phyloP scores from a whole-genome alignment of 1,140 invertebrate species.

The Drosophila aff. region DNA sequence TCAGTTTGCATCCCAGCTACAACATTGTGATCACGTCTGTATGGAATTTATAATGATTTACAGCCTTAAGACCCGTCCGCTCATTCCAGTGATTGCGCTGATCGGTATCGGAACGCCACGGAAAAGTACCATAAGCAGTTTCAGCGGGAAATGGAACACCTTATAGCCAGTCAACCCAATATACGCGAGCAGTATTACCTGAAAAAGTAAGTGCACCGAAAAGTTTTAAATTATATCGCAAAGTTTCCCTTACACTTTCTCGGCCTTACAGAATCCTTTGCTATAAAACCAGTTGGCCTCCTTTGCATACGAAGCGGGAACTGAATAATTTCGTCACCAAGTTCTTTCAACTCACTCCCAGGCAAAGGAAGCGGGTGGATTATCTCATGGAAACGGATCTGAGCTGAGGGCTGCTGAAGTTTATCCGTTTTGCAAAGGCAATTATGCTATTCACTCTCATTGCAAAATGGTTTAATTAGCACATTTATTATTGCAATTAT shows the following conservation, averaged over 20 bases:
- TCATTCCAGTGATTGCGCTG: constrained; percentile 24
- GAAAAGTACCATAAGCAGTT: constrained; percentile 42
- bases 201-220: constrained; percentile 19
- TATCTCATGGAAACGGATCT: constrained; percentile 51
- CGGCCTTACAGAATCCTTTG: constrained; percentile 28
- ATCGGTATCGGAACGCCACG: constrained; percentile 21
- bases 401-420: not conserved
- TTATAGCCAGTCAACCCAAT: constrained; percentile 7
- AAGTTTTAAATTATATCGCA: not conserved
- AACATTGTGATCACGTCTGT: constrained; percentile 47
- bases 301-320: constrained; percentile 53
- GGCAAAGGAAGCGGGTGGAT: constrained; percentile 36
- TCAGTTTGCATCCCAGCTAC: constrained; percentile 58
- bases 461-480: constrained; percentile 46
- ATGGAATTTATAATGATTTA: not conserved
- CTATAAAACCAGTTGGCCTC: constrained; percentile 55
- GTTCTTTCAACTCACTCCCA: constrained; percentile 50
- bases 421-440: constrained; percentile 23
- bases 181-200: constrained; percentile 33
- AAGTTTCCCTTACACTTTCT: not conserved
- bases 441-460: constrained; percentile 18
- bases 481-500: constrained; percentile 40
- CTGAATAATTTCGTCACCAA: constrained; percentile 35
- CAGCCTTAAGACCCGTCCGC: not conserved
- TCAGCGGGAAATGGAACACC: constrained; percentile 23